These are phyloP conservation scores for Brachyrhaphis roseni DNA, from an alignment of 2,797 vertebrate genomes.

Conservation along the genomic window DNA sequence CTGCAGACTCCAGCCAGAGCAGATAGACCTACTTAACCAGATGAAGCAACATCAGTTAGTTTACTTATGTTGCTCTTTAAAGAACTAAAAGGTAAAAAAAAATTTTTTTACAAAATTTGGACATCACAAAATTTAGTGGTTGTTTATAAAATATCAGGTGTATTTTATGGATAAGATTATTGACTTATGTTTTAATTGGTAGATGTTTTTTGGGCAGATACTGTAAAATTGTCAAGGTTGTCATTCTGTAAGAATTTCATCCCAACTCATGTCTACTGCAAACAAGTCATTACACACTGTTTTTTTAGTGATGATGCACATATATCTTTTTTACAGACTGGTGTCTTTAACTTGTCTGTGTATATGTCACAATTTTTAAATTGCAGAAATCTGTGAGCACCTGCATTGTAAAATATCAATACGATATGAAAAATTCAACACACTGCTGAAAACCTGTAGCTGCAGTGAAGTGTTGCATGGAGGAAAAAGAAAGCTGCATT, in stretches of 20 bases:
- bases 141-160: no score
- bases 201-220: not conserved
- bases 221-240: not conserved
- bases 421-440: conserved; percentile 11
- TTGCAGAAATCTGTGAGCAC: conserved; percentile 19
- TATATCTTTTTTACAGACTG: conserved; percentile 11
- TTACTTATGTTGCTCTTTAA: not conserved
- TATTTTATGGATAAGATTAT: not conserved
- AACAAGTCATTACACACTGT: not conserved
- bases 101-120: not conserved
- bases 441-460: conserved; percentile 30
- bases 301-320: not conserved
- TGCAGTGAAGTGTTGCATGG: conserved; percentile 37
- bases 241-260: not conserved
- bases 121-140: not conserved
- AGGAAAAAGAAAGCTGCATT: conserved; percentile 21
- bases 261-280: not conserved
- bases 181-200: not conserved
- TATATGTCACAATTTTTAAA: conserved; percentile 12
- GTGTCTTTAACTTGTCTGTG: conserved; percentile 3
- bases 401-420: conserved; percentile 21
- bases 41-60: not conserved
- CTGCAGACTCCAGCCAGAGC: not conserved
- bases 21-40: not conserved
- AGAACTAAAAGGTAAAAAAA: not conserved